A percentile compares a stretch with the other conserved stretches of the same genome.
Conservation (phyloP, 2,113 vertebrate genomes). For the Lepisosteus osseus region DNA sequence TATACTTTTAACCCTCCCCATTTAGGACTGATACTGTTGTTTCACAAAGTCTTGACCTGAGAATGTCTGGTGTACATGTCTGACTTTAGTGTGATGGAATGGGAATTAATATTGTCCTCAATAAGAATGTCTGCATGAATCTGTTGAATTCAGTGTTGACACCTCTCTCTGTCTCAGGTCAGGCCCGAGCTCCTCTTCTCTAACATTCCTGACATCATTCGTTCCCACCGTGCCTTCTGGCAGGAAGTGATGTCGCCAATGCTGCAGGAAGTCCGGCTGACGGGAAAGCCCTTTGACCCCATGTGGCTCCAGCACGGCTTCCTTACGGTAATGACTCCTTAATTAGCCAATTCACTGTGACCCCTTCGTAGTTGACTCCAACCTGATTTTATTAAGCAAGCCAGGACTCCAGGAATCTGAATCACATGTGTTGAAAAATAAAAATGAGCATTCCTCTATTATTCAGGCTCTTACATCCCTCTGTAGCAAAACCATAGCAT, state of each 20-base stretch:
- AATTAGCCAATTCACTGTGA: too few relatives aligned
- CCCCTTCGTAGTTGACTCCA: too few relatives aligned
- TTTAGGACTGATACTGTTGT: background rate
- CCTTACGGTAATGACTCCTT: constrained; percentile 55
- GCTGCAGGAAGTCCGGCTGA: constrained; percentile 55
- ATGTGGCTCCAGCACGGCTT: constrained; percentile 64
- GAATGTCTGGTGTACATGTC: background rate
- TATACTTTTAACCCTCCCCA: background rate
- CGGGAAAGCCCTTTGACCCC: constrained; percentile 70
- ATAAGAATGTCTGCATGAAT: constrained; percentile 26
- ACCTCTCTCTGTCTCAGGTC: constrained; percentile 47
- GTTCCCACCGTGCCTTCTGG: constrained; percentile 70
- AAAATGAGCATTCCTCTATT: too few relatives aligned
- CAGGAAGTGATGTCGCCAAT: constrained; percentile 69
- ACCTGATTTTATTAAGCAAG: too few relatives aligned
- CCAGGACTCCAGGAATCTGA: too few relatives aligned
- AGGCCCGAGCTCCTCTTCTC: constrained; percentile 64
- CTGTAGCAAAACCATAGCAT: background rate
- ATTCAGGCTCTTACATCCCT: background rate
- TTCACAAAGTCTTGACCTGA: background rate
- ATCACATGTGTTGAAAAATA: too few relatives aligned
- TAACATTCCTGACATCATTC: constrained; percentile 66
- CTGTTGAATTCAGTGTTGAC: background rate
- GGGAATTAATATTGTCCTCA: constrained; percentile 39
- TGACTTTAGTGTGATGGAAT: constrained; percentile 29